Conservation (phyloP, 2,113 vertebrate genomes). For the Genyomyrus donnyi region DNA sequence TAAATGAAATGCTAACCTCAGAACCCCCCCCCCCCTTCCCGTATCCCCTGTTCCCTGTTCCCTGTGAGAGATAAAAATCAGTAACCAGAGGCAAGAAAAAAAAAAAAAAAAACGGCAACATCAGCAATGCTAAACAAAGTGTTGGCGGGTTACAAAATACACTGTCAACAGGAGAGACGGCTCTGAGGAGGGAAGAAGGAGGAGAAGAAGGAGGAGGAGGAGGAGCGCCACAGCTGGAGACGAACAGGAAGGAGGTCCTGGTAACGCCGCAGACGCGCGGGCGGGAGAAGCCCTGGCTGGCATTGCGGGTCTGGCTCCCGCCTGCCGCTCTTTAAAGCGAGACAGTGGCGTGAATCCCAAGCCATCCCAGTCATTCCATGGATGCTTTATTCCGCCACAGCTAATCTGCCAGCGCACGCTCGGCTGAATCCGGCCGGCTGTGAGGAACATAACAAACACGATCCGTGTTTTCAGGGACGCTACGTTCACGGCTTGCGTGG, state of each 20-base stretch:
- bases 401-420: background rate
- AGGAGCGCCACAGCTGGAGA: constrained; percentile 2
- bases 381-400: background rate
- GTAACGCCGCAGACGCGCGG: background rate
- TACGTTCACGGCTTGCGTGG: background rate
- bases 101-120: background rate
- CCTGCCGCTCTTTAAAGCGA: constrained; percentile 21
- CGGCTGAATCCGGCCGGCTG: background rate
- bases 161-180: background rate
- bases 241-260: constrained; percentile 4
- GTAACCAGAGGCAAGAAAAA: background rate
- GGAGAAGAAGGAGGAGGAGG: background rate
- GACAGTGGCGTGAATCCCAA: background rate
- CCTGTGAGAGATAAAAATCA: background rate
- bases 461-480: background rate
- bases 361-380: background rate
- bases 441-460: background rate
- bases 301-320: background rate
- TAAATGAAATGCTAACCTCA: background rate
- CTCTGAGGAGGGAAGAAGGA: background rate
- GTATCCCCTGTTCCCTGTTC: background rate
- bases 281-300: background rate
- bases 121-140: constrained; percentile 15
- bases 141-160: constrained; percentile 3
- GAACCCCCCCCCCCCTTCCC: background rate